A percentile compares a stretch with the other conserved stretches of the same genome.
These are phyloP conservation scores for Lycophotia porphyrea DNA, from an alignment of 2,888 invertebrate species.

Conservation along the genomic window DNA sequence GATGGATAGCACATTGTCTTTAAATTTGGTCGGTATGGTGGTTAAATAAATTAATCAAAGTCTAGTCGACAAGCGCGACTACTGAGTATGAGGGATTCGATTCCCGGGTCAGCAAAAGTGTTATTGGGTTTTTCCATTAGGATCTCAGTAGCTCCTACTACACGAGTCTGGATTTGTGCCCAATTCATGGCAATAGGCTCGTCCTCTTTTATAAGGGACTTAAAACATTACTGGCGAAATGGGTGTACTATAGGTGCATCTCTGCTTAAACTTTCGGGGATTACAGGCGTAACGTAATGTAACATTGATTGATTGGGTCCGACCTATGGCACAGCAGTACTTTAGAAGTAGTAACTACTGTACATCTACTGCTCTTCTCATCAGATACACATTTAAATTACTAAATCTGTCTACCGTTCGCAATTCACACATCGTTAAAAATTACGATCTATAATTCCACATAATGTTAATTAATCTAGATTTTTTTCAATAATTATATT, in stretches of 20 bases:
- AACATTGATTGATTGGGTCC: not conserved
- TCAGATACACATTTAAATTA: not conserved
- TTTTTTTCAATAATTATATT: conserved; percentile 12
- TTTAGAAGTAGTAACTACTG: not conserved
- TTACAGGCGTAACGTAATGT: not conserved
- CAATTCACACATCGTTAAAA: not conserved
- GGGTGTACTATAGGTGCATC: not conserved
- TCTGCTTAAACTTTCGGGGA: not conserved
- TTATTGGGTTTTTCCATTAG: not conserved
- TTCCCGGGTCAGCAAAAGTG: not conserved
- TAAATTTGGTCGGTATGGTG: not conserved
- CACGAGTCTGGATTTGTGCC: not conserved
- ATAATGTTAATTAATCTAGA: not conserved
- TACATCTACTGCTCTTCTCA: not conserved
- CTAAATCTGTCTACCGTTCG: not conserved
- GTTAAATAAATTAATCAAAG: not conserved
- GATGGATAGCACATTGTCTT: not conserved
- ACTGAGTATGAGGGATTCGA: not conserved
- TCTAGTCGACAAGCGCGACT: not conserved
- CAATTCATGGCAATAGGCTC: no score
- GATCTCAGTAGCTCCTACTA: no score
- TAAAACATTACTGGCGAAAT: not conserved
- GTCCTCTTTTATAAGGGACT: not conserved
- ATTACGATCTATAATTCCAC: not conserved
- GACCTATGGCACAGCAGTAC: not conserved